Conservation (phyloP, 1,140 invertebrate genomes). For the Capitella teleta region DNA sequence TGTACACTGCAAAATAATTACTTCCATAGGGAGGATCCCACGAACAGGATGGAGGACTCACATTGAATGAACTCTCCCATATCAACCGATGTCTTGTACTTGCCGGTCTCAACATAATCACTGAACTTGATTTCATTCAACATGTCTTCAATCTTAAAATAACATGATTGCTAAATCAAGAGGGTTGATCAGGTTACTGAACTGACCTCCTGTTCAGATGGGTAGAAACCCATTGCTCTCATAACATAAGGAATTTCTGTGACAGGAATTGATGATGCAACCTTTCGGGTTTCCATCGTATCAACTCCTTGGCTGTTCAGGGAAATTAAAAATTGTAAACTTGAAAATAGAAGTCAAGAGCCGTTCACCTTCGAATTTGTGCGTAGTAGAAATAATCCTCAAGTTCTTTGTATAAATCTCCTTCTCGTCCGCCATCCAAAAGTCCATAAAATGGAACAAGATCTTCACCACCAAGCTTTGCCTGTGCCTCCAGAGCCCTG, state of each 20-base stretch:
- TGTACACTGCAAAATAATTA: slow-evolving; percentile 43
- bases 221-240: slow-evolving; percentile 61
- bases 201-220: slow-evolving; percentile 56
- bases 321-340: neutral
- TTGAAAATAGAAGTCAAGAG: neutral
- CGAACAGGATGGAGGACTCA: slow-evolving; percentile 18
- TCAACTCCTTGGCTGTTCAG: slow-evolving; percentile 52
- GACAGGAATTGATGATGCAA: slow-evolving; percentile 50
- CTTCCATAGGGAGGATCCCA: neutral
- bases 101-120: slow-evolving; percentile 46
- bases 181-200: too few species aligned
- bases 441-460: slow-evolving; percentile 42
- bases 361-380: slow-evolving; percentile 47
- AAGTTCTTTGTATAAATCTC: slow-evolving; percentile 57
- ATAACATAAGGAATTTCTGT: slow-evolving; percentile 58
- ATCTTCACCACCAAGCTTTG: slow-evolving; percentile 39
- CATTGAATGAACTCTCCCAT: slow-evolving; percentile 59
- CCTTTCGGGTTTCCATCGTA: slow-evolving; percentile 46
- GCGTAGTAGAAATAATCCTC: slow-evolving; percentile 61
- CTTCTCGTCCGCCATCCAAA: slow-evolving; percentile 42
- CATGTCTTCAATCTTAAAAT: slow-evolving; percentile 53
- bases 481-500: slow-evolving; percentile 40
- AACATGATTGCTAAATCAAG: too few species aligned
- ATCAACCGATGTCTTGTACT: slow-evolving; percentile 48
- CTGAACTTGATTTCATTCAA: slow-evolving; percentile 54